phyloP scores from a whole-genome alignment of 1,140 invertebrate genomes.

The Propsilocerus akamusi region DNA sequence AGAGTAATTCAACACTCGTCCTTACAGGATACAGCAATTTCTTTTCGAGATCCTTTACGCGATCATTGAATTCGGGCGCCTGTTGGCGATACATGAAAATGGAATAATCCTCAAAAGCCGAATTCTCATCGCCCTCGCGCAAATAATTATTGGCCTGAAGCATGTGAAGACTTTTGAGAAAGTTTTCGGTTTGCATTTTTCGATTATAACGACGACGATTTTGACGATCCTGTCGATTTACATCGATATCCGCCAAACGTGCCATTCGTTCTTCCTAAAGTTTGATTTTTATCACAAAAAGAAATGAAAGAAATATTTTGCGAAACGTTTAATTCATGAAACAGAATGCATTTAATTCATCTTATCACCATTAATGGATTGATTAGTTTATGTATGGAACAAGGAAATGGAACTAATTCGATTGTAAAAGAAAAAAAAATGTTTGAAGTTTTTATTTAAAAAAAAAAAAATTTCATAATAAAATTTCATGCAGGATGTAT shows the following conservation, averaged over 20 bases:
- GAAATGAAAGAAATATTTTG: not conserved
- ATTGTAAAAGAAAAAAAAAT: no score
- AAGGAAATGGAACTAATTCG: not conserved
- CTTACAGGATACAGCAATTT: slow-evolving; percentile 59
- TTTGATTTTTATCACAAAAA: not conserved
- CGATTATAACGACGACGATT: slow-evolving; percentile 42
- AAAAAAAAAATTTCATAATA: not conserved
- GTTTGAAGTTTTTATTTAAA: not conserved
- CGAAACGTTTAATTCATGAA: not conserved
- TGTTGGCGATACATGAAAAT: slow-evolving; percentile 54
- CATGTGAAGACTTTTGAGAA: slow-evolving; percentile 61
- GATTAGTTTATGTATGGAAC: not conserved
- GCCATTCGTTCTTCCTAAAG: slow-evolving; percentile 42
- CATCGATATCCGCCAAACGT: slow-evolving; percentile 43
- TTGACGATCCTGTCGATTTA: slow-evolving; percentile 42
- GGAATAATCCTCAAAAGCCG: slow-evolving; percentile 51
- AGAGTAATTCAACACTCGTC: slow-evolving; percentile 11
- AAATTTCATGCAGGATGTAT: not conserved
- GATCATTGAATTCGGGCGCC: slow-evolving; percentile 52
- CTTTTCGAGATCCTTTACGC: slow-evolving; percentile 56
- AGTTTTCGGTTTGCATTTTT: slow-evolving; percentile 47
- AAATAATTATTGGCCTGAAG: slow-evolving; percentile 37
- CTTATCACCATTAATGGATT: not conserved
- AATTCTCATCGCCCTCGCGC: slow-evolving; percentile 27
- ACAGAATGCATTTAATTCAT: not conserved